phyloP scores from a whole-genome alignment of 2,113 vertebrate species.

The Muscicapa adusta region DNA sequence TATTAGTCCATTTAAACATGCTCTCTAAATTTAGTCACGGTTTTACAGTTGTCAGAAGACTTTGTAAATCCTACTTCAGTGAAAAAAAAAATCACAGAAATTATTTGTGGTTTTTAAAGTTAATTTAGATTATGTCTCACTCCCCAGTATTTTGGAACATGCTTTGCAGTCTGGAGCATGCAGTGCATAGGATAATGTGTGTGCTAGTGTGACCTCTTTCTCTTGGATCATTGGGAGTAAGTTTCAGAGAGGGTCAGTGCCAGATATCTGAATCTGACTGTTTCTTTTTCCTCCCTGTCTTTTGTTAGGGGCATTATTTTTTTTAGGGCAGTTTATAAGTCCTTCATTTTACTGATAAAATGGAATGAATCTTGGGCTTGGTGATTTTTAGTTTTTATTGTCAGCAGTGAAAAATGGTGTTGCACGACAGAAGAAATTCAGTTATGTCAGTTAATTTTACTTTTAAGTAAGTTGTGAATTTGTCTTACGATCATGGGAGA shows the following conservation, averaged over 20 bases:
- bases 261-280: neutral
- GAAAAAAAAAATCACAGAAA: neutral
- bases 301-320: neutral
- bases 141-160: neutral
- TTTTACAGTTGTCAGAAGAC: neutral
- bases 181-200: rapidly evolving
- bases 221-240: neutral
- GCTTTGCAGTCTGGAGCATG: neutral
- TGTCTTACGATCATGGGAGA: neutral
- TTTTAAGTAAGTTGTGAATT: neutral
- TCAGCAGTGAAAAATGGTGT: neutral
- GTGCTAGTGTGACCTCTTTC: neutral
- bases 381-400: neutral
- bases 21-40: neutral
- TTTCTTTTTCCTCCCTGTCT: neutral
- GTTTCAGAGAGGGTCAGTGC: neutral
- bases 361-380: neutral
- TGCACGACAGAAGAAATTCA: neutral
- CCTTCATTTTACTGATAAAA: neutral
- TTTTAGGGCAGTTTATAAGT: neutral
- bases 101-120: neutral
- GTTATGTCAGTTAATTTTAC: neutral
- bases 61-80: neutral
- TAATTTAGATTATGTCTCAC: neutral
- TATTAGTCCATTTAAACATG: neutral